Evolutionary conservation across 2,797 vertebrate species (phyloP).

Genomic region (Molossus alvarezi): DNA sequence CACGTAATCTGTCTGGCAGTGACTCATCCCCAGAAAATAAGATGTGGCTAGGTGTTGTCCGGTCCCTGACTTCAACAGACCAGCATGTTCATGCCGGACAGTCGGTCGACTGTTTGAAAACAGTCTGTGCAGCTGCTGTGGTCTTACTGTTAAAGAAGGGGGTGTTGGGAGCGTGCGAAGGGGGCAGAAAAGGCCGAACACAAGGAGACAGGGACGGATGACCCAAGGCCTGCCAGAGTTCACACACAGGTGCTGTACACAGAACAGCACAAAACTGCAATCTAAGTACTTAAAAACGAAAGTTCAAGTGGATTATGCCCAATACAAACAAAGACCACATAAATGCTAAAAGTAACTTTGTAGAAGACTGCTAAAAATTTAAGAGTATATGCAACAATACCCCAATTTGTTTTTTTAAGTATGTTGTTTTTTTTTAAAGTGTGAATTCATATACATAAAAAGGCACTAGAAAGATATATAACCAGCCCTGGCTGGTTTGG

Average conservation of each 20-base stretch:
- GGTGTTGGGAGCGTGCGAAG: neutral
- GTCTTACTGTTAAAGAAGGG: neutral
- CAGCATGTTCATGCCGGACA: neutral
- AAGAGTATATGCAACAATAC: neutral
- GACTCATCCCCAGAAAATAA: neutral
- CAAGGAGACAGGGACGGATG: neutral
- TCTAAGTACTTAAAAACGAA: neutral
- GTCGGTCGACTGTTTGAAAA: neutral
- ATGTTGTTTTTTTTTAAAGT: neutral
- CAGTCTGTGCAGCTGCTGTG: neutral
- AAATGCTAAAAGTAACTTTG: neutral
- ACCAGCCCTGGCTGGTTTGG: neutral
- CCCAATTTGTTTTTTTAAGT: neutral
- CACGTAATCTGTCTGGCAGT: neutral
- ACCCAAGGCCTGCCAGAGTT: neutral
- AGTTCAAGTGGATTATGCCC: neutral
- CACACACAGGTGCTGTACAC: neutral
- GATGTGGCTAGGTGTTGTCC: neutral
- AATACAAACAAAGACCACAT: neutral
- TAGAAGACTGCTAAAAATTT: neutral
- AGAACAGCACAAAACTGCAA: neutral
- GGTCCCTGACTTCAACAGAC: neutral
- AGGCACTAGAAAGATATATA: neutral
- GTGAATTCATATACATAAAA: neutral
- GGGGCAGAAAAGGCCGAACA: neutral